These are phyloP conservation scores for Heterochromis multidens DNA, from an alignment of 2,113 vertebrate species.

Conservation along the genomic window DNA sequence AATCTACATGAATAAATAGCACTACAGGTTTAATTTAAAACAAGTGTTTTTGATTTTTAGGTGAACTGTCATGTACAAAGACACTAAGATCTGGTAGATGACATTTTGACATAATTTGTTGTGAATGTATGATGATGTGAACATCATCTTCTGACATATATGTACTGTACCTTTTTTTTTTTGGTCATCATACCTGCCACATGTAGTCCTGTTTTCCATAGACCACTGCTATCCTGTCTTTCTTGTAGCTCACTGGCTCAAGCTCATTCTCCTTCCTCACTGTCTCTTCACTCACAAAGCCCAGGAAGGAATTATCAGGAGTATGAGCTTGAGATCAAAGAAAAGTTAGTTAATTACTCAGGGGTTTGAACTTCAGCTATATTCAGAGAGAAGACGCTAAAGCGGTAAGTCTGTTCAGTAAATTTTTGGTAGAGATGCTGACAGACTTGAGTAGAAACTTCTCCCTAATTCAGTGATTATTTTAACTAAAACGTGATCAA, in stretches of 20 bases:
- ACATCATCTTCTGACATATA: not conserved
- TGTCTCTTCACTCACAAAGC: slow-evolving; percentile 67
- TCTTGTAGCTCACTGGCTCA: slow-evolving; percentile 19
- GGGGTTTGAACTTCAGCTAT: not conserved
- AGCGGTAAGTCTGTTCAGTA: not conserved
- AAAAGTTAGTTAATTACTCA: too few relatives aligned
- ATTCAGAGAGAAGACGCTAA: not conserved
- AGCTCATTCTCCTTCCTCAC: slow-evolving; percentile 7
- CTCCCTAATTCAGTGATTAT: not conserved
- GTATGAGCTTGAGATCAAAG: slow-evolving; percentile 72
- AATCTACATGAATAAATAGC: not conserved
- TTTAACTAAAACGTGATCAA: not conserved
- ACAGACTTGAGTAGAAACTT: not conserved
- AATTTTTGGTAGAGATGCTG: not conserved
- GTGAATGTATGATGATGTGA: not conserved
- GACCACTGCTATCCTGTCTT: slow-evolving; percentile 65
- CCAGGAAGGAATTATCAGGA: slow-evolving; percentile 77
- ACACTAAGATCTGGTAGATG: not conserved
- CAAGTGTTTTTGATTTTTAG: not conserved
- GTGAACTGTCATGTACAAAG: not conserved
- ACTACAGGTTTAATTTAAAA: not conserved
- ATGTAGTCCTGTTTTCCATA: slow-evolving; percentile 78
- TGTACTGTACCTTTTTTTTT: not conserved
- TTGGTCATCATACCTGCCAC: slow-evolving; percentile 66
- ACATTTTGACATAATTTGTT: not conserved